A percentile compares a stretch with the other conserved stretches of the same genome.
phyloP scores from a whole-genome alignment of 2,113 vertebrate genomes.

The Neopipo cinnamomea region DNA sequence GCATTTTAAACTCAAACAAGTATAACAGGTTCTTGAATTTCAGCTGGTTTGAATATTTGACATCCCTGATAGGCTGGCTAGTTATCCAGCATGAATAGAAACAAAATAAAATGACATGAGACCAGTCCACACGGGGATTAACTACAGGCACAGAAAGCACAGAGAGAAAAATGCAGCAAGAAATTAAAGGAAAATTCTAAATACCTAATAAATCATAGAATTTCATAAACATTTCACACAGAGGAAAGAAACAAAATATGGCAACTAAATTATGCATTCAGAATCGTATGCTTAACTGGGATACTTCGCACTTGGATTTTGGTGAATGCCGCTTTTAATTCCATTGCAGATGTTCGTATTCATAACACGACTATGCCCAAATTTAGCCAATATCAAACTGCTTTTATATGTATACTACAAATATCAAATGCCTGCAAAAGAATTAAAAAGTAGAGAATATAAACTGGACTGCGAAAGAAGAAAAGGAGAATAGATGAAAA shows the following conservation, averaged over 20 bases:
- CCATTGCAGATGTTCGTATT: conserved; percentile 62
- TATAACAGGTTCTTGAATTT: neutral
- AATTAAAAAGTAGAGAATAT: neutral
- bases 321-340: conserved; percentile 60
- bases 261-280: conserved; percentile 59
- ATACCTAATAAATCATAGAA: conserved; percentile 43
- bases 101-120: neutral
- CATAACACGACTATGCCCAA: conserved; percentile 46
- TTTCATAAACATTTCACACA: conserved; percentile 23
- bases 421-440: neutral
- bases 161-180: neutral
- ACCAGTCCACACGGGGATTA: neutral
- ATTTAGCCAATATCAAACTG: conserved; percentile 59
- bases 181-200: conserved; percentile 50
- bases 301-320: conserved; percentile 51
- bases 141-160: neutral
- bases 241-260: conserved; percentile 42
- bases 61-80: neutral
- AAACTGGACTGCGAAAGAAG: neutral
- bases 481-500: conserved; percentile 1
- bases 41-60: neutral
- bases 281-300: conserved; percentile 44
- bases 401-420: neutral
- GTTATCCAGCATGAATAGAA: neutral
- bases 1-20: neutral